These are phyloP conservation scores for Leptinotarsa peninsularis DNA, from an alignment of 2,888 invertebrate genomes.

Conservation along the genomic window DNA sequence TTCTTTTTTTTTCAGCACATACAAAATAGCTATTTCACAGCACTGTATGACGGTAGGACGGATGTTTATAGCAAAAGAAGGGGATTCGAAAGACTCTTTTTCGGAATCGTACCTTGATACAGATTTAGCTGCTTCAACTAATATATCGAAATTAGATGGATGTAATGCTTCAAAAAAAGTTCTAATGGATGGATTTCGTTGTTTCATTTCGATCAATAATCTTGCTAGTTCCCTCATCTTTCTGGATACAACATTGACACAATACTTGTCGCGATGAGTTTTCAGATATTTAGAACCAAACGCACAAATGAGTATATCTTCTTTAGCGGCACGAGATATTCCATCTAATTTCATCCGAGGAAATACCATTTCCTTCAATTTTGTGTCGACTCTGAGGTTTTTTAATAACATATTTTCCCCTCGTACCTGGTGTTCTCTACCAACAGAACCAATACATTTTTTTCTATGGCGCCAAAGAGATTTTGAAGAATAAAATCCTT, in stretches of 20 bases:
- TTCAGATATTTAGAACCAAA: conserved; percentile 39
- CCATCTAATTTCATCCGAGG: conserved; percentile 30
- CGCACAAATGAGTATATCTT: conserved; percentile 35
- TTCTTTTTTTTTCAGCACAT: conserved; percentile 34
- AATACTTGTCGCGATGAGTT: conserved; percentile 36
- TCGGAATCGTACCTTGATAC: conserved; percentile 46
- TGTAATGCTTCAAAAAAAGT: conserved; percentile 32
- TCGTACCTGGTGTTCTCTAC: not conserved
- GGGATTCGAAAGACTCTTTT: conserved; percentile 44
- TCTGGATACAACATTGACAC: conserved; percentile 36
- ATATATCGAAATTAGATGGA: conserved; percentile 31
- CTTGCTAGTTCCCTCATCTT: conserved; percentile 45
- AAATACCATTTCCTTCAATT: conserved; percentile 34
- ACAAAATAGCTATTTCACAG: conserved; percentile 47
- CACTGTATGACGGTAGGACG: conserved; percentile 37
- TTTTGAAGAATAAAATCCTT: not conserved
- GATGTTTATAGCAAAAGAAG: conserved; percentile 30
- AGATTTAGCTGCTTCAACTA: conserved; percentile 33
- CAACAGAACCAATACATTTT: not conserved
- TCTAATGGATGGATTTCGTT: conserved; percentile 28
- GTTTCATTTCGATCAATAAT: conserved; percentile 35
- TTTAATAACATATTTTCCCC: conserved; percentile 27
- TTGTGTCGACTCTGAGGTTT: conserved; percentile 22
- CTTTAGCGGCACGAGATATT: conserved; percentile 35
- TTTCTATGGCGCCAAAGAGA: conserved; percentile 1